phyloP scores from a whole-genome alignment of 2,113 vertebrate genomes.

The Lagopus muta region DNA sequence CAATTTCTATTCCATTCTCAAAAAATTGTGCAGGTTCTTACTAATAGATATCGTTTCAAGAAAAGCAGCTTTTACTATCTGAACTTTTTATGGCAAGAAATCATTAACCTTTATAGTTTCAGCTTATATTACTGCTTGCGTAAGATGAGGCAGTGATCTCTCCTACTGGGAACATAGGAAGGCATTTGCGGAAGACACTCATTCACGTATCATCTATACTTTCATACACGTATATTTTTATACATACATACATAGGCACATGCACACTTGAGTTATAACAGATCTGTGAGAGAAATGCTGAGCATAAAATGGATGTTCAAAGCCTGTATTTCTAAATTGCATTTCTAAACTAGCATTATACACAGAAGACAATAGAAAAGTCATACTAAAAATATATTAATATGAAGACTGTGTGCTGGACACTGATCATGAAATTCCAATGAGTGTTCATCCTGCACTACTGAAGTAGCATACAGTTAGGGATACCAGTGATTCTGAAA shows the following conservation, averaged over 20 bases:
- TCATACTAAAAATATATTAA: neutral
- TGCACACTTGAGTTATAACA: neutral
- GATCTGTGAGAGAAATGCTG: neutral
- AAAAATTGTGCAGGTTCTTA: neutral
- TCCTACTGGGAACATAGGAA: neutral
- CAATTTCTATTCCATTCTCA: neutral
- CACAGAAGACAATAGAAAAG: neutral
- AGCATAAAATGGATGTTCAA: neutral
- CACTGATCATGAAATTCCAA: neutral
- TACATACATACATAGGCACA: neutral
- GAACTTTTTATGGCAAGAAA: neutral
- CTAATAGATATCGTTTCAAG: neutral
- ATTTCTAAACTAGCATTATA: neutral
- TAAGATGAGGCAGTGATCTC: neutral
- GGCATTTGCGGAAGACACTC: neutral
- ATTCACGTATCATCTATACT: neutral
- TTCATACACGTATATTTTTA: neutral
- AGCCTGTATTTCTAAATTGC: neutral
- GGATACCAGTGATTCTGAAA: neutral
- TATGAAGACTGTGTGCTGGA: neutral
- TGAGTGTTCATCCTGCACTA: neutral
- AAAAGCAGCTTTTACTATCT: neutral
- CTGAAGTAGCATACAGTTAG: neutral
- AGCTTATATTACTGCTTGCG: neutral
- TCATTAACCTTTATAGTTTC: constrained; percentile 38